These are phyloP conservation scores for Oscheius onirici DNA, from an alignment of 2,888 invertebrate genomes.

Conservation along the genomic window DNA sequence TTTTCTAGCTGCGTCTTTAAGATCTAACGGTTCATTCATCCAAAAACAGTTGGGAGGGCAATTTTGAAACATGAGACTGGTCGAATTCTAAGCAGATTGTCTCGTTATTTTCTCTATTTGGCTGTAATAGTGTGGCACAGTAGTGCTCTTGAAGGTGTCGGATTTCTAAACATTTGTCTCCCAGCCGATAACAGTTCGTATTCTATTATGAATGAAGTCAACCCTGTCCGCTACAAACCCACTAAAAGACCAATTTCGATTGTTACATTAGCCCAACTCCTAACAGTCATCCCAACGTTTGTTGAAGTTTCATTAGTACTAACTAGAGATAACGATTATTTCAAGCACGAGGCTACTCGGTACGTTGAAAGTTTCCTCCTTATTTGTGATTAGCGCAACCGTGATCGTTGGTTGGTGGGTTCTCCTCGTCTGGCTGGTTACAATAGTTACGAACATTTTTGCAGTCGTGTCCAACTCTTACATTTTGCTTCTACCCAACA, in stretches of 20 bases:
- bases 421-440: slow-evolving; percentile 11
- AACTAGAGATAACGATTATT: slow-evolving; percentile 9
- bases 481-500: slow-evolving; percentile 14
- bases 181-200: not conserved
- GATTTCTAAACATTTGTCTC: slow-evolving; percentile 10
- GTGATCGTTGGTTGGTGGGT: slow-evolving; percentile 15
- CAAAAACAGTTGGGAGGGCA: not conserved
- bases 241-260: slow-evolving; percentile 2
- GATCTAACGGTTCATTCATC: too few species aligned
- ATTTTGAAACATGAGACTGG: not conserved
- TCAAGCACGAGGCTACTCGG: slow-evolving; percentile 6
- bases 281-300: not conserved
- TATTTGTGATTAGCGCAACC: too few species aligned
- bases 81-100: not conserved
- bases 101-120: not conserved
- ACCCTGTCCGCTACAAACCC: not conserved
- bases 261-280: slow-evolving; percentile 7
- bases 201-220: not conserved
- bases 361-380: too few species aligned
- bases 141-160: not conserved
- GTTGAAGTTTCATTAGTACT: slow-evolving; percentile 19
- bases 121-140: not conserved
- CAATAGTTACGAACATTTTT: not conserved
- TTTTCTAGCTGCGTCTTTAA: too few species aligned
- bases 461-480: slow-evolving; percentile 14